Evolutionary conservation across 2,797 vertebrate species (phyloP).

Genomic region (Varecia variegata): DNA sequence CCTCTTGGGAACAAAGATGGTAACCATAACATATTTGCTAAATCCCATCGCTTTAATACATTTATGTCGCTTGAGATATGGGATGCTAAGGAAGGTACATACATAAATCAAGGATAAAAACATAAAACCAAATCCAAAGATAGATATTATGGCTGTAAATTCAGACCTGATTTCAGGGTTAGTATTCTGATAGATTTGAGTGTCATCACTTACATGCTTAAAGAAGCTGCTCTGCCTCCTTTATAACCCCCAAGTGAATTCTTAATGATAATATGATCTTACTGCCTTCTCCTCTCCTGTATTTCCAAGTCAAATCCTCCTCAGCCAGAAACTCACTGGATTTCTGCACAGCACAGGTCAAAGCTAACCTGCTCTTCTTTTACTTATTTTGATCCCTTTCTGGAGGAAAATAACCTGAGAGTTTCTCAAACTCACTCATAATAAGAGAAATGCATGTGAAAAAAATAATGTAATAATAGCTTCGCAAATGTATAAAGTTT

Average conservation of each 20-base stretch:
- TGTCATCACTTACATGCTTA: conserved; percentile 7
- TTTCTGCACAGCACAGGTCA: background rate
- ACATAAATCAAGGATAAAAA: conserved; percentile 65
- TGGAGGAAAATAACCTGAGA: background rate
- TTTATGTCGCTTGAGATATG: conserved; percentile 56
- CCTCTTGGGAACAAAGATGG: conserved; percentile 75
- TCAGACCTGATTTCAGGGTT: conserved; percentile 61
- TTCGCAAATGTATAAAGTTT: background rate
- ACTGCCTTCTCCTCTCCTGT: background rate
- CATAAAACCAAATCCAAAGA: conserved; percentile 71
- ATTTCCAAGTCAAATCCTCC: background rate
- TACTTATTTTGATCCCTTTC: background rate
- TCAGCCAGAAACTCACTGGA: background rate
- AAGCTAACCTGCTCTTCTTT: background rate
- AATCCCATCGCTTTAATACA: conserved; percentile 72
- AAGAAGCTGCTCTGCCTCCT: background rate
- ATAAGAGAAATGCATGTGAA: background rate
- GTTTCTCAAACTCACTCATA: background rate
- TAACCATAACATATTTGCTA: conserved; percentile 75
- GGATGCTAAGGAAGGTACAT: conserved; percentile 24
- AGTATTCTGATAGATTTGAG: conserved; percentile 61
- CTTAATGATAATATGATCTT: background rate
- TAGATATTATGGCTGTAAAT: conserved; percentile 73
- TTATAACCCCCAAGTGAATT: background rate
- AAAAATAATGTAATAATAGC: background rate